Percentiles rank a stretch among this genome's conserved stretches.
These are phyloP conservation scores for Macroramphosus scolopax DNA, from an alignment of 2,797 vertebrate genomes.

Conservation along the genomic window DNA sequence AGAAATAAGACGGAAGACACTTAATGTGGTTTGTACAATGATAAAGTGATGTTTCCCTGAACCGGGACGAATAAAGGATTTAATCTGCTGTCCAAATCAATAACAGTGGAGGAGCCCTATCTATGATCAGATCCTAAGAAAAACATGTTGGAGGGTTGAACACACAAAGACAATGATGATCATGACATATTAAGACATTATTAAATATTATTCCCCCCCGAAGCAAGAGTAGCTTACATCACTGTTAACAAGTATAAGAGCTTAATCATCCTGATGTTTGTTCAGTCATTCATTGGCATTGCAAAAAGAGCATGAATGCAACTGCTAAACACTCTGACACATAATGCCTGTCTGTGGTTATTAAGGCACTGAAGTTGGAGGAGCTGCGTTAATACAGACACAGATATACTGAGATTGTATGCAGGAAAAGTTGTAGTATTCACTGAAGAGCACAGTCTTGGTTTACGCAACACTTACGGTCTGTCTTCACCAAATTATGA, in stretches of 20 bases:
- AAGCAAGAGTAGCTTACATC: constrained; percentile 65
- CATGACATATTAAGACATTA: constrained; percentile 30
- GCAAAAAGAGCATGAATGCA: constrained; percentile 60
- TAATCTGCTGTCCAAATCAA: constrained; percentile 15
- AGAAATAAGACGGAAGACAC: no score
- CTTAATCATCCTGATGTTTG: constrained; percentile 56
- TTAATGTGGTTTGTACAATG: no score
- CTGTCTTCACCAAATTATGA: no score
- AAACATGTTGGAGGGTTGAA: background rate
- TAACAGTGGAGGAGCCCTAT: constrained; percentile 3
- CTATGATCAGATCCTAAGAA: constrained; percentile 11
- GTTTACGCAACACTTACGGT: no score
- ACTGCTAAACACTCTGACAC: constrained; percentile 56
- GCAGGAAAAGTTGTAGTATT: no score
- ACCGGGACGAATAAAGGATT: constrained; percentile 40
- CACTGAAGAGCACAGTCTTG: no score
- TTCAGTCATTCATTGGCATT: constrained; percentile 56
- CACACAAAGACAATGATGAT: constrained; percentile 23
- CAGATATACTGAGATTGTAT: constrained; percentile 39
- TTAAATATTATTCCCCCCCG: constrained; percentile 30
- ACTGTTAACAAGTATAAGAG: constrained; percentile 54
- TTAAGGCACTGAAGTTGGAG: constrained; percentile 75
- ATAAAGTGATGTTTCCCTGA: constrained; percentile 62
- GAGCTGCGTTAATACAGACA: constrained; percentile 35
- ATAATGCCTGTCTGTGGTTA: constrained; percentile 51